Conservation (phyloP, 2,797 vertebrate genomes). For the Catharus ustulatus region DNA sequence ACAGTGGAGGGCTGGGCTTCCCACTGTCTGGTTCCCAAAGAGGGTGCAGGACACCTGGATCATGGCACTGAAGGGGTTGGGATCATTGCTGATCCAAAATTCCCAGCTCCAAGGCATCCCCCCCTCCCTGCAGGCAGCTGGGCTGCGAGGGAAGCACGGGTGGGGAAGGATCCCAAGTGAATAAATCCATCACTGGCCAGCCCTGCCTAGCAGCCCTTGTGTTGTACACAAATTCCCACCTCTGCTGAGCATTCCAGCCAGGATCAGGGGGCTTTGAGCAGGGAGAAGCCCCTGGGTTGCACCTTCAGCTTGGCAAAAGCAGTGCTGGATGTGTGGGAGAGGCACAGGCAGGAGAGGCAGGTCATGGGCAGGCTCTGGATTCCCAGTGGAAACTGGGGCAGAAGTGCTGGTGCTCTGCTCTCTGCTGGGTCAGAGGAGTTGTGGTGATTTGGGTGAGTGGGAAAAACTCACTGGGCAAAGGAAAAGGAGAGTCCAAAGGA, state of each 20-base stretch:
- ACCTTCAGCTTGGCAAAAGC: background rate
- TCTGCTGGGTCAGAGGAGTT: background rate
- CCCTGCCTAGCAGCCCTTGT: background rate
- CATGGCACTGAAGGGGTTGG: background rate
- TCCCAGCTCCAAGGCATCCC: background rate
- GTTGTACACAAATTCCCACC: background rate
- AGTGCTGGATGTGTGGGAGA: background rate
- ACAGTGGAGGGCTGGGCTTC: background rate
- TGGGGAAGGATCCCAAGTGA: background rate
- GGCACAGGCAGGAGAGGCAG: background rate
- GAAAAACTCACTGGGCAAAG: background rate
- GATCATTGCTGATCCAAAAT: background rate
- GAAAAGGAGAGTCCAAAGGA: background rate
- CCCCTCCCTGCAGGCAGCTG: background rate
- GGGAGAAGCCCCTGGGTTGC: rapidly evolving
- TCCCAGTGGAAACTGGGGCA: background rate
- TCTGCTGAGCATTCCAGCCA: background rate
- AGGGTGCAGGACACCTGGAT: background rate
- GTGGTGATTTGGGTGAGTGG: background rate
- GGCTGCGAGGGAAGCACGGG: background rate
- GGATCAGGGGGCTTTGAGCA: background rate
- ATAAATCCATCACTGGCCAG: constrained; percentile 43
- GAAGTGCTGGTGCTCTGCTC: background rate
- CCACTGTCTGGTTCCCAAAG: background rate
- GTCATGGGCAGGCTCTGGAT: too few relatives aligned